Evolutionary conservation across 2,113 vertebrate species (phyloP).

Genomic region (Cephalopholis sonnerati): DNA sequence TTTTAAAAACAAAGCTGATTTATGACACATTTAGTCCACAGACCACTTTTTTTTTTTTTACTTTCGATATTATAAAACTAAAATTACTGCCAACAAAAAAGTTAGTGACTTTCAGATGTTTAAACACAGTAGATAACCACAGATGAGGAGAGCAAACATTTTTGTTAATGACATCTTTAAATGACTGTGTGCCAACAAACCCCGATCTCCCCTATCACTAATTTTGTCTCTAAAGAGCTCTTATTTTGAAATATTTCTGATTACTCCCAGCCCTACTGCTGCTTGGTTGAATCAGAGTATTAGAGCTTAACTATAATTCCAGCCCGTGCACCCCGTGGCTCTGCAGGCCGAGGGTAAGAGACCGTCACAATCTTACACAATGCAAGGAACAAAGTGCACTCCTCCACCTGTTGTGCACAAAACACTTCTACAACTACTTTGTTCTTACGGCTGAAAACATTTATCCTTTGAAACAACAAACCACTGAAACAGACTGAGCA

Average conservation of each 20-base stretch:
- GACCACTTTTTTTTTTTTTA: too few species aligned
- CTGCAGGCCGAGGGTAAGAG: conserved; percentile 43
- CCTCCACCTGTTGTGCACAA: background rate
- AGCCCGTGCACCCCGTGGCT: conserved; percentile 33
- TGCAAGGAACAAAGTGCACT: conserved; percentile 15
- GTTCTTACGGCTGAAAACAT: background rate
- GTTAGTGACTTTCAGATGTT: too few species aligned
- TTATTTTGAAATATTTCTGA: background rate
- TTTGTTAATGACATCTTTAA: too few species aligned
- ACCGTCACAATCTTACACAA: conserved; percentile 44
- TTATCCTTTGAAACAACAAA: background rate
- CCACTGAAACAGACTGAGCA: background rate
- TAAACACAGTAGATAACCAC: too few species aligned
- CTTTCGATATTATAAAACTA: too few species aligned
- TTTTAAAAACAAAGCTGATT: too few species aligned
- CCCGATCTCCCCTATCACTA: background rate
- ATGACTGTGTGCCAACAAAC: too few species aligned
- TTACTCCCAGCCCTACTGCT: background rate
- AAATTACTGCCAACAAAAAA: too few species aligned
- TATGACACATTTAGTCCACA: too few species aligned
- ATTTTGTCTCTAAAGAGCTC: background rate
- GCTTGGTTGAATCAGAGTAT: conserved; percentile 22
- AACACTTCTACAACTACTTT: background rate
- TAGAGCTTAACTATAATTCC: background rate
- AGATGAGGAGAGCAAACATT: too few species aligned